Percentiles rank a stretch among this genome's conserved stretches.
phyloP scores from a whole-genome alignment of 2,888 invertebrate genomes.

The Saturnia pavonia region DNA sequence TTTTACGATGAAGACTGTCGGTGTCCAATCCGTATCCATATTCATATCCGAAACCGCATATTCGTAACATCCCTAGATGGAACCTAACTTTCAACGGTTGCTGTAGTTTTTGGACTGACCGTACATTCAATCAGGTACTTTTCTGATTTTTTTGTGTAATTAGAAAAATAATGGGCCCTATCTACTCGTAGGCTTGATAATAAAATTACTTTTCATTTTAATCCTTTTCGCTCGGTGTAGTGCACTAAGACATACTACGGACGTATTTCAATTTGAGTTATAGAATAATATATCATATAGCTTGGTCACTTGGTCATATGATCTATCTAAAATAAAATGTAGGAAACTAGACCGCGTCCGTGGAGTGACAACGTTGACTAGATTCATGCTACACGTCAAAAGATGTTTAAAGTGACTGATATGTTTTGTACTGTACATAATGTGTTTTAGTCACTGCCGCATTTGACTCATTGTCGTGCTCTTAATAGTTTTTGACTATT shows the following conservation, averaged over 20 bases:
- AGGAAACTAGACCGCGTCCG: slow-evolving; percentile 10
- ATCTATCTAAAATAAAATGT: slow-evolving; percentile 7
- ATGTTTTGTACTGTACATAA: background rate
- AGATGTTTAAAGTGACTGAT: slow-evolving; percentile 1
- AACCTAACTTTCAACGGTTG: too few relatives aligned
- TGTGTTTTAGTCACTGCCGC: slow-evolving; percentile 9
- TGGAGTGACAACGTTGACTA: background rate
- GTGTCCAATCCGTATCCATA: too few relatives aligned
- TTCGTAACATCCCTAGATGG: too few relatives aligned
- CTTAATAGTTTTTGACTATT: background rate
- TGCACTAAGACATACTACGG: background rate
- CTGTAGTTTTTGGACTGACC: too few relatives aligned
- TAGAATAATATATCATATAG: background rate
- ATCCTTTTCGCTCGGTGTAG: background rate
- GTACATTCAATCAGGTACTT: too few relatives aligned
- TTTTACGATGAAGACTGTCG: too few relatives aligned
- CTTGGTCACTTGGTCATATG: background rate
- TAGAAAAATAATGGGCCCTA: too few relatives aligned
- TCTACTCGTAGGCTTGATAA: background rate
- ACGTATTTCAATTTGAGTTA: background rate
- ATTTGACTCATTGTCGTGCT: background rate
- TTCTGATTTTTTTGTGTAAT: too few relatives aligned
- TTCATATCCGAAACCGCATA: too few relatives aligned
- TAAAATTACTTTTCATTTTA: background rate
- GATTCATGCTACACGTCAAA: slow-evolving; percentile 1